Conservation (phyloP, 2,888 invertebrate genomes). For the Ariolimax columbianus region DNA sequence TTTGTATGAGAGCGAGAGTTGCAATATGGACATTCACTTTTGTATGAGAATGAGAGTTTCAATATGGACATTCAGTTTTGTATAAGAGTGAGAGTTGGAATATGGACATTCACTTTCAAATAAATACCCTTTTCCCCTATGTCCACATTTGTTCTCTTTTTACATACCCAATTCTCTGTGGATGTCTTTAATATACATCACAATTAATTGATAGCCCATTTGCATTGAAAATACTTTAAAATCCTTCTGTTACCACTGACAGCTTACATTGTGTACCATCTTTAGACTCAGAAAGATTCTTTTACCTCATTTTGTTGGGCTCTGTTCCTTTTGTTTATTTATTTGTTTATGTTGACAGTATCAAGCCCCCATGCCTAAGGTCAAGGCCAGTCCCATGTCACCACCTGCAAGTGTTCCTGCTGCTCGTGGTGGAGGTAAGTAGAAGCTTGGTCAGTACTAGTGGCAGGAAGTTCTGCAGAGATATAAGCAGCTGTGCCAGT, state of each 20-base stretch:
- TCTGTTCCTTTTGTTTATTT: background rate
- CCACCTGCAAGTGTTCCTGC: conserved; percentile 9
- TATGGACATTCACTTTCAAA: no score
- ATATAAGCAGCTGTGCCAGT: background rate
- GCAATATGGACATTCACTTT: no score
- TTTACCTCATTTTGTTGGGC: background rate
- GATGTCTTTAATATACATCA: no score
- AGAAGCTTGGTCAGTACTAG: background rate
- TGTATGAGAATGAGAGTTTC: no score
- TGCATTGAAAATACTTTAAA: background rate
- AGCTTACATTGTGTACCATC: no score
- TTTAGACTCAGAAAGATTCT: background rate
- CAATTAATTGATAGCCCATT: no score
- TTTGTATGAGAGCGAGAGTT: no score
- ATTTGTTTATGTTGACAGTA: conserved; percentile 58
- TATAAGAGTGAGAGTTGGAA: no score
- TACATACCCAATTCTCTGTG: no score
- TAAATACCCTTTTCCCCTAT: no score
- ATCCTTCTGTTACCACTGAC: background rate
- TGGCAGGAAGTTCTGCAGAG: background rate
- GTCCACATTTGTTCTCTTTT: no score
- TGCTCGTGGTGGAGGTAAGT: conserved; percentile 26
- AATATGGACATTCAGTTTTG: no score
- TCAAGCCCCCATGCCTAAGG: conserved; percentile 61
- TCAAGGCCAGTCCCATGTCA: conserved; percentile 26